Evolutionary conservation across 2,113 vertebrate species (phyloP).

Genomic region (Gallinago media): DNA sequence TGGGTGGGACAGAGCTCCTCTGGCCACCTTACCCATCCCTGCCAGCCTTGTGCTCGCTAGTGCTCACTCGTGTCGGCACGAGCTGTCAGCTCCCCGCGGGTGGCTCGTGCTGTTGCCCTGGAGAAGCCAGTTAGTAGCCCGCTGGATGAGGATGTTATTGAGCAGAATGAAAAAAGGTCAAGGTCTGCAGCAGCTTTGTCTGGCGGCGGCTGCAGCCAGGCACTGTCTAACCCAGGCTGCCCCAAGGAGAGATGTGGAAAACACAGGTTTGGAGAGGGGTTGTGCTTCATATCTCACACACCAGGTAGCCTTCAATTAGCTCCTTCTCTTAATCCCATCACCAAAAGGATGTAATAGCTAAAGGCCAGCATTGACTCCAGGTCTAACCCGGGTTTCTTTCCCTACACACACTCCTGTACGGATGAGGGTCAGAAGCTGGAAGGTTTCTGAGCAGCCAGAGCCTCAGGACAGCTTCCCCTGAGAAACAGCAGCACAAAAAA

Average conservation of each 20-base stretch:
- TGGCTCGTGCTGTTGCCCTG: background rate
- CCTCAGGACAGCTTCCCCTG: background rate
- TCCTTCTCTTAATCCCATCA: background rate
- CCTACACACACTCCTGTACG: fast-evolving
- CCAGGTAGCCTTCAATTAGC: background rate
- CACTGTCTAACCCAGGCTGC: background rate
- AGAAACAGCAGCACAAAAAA: background rate
- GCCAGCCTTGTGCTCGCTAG: fast-evolving
- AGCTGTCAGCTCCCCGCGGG: background rate
- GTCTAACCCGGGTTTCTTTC: fast-evolving
- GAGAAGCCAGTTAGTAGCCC: background rate
- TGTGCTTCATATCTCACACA: fast-evolving
- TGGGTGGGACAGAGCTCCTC: background rate
- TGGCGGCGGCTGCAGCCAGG: background rate
- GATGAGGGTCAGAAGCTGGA: background rate
- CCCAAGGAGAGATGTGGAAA: background rate
- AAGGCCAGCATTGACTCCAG: background rate
- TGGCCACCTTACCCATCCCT: fast-evolving
- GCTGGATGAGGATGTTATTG: background rate
- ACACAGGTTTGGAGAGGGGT: background rate
- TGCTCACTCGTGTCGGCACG: fast-evolving
- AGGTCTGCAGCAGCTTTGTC: background rate
- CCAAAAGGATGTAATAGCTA: background rate
- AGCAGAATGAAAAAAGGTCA: background rate
- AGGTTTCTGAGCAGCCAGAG: background rate